Evolutionary conservation across 2,113 vertebrate genomes (phyloP).

Genomic region (Daphoenositta chrysoptera): DNA sequence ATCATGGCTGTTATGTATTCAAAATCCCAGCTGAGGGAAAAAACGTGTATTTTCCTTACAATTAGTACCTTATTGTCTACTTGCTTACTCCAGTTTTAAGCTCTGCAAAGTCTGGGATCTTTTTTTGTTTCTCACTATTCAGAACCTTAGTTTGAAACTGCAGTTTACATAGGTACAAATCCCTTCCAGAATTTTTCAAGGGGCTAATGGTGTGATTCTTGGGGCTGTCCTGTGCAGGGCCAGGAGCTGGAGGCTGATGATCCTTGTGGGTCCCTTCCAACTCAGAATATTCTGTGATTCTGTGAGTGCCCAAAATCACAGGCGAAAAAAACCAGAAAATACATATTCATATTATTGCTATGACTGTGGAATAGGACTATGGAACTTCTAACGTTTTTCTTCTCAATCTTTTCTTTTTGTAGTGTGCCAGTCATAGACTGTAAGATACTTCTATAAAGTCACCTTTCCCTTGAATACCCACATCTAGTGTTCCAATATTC

Average conservation of each 20-base stretch:
- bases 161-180: not conserved
- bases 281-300: not conserved
- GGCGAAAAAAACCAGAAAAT: not conserved
- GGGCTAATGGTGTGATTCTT: not conserved
- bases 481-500: not conserved
- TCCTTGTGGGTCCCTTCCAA: not conserved
- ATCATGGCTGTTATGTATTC: not conserved
- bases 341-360: not conserved
- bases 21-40: not conserved
- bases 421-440: too few species aligned
- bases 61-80: not conserved
- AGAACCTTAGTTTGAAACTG: not conserved
- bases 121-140: not conserved
- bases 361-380: not conserved
- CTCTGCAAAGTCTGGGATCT: not conserved
- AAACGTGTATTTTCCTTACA: not conserved
- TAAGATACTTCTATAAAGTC: not conserved
- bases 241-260: not conserved
- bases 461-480: rapidly evolving
- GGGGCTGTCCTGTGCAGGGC: not conserved
- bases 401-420: not conserved
- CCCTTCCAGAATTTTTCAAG: not conserved
- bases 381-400: not conserved
- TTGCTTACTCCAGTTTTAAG: not conserved
- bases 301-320: not conserved